Conservation (phyloP, 2,888 invertebrate species). For the Ceratothoa steindachneri region DNA sequence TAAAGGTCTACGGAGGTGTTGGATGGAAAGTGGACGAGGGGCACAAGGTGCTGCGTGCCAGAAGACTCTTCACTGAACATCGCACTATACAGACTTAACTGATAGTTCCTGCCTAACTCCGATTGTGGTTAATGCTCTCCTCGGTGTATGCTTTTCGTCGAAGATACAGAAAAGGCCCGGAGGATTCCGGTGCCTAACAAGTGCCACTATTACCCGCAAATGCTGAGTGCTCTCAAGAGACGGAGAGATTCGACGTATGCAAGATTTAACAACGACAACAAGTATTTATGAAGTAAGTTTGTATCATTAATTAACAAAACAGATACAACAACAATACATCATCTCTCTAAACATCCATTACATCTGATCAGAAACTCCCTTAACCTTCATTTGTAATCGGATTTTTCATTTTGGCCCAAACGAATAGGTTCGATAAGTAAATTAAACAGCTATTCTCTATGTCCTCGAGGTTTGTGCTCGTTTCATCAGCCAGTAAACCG, state of each 20-base stretch:
- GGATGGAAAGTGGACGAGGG: constrained; percentile 33
- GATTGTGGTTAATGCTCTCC: neutral
- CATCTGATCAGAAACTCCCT: too few relatives aligned
- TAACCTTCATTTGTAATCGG: too few relatives aligned
- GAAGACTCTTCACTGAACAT: neutral
- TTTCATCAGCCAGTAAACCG: too few relatives aligned
- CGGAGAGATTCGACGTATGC: too few relatives aligned
- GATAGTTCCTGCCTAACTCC: neutral
- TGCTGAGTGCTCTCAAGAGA: too few relatives aligned
- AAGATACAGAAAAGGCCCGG: neutral
- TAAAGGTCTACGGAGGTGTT: constrained; percentile 27
- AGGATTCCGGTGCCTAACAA: neutral
- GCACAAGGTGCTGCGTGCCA: constrained; percentile 28
- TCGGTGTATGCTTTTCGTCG: neutral
- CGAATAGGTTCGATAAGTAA: too few relatives aligned
- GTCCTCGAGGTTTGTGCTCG: too few relatives aligned
- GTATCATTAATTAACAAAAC: neutral
- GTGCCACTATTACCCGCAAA: neutral
- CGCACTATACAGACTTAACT: neutral
- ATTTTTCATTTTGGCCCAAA: too few relatives aligned
- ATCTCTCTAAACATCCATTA: too few relatives aligned
- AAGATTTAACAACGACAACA: too few relatives aligned
- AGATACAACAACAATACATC: neutral
- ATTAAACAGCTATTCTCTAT: too few relatives aligned
- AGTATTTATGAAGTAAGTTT: neutral